These are phyloP conservation scores for Lepidurus arcticus DNA, from an alignment of 1,140 invertebrate species.

Conservation along the genomic window DNA sequence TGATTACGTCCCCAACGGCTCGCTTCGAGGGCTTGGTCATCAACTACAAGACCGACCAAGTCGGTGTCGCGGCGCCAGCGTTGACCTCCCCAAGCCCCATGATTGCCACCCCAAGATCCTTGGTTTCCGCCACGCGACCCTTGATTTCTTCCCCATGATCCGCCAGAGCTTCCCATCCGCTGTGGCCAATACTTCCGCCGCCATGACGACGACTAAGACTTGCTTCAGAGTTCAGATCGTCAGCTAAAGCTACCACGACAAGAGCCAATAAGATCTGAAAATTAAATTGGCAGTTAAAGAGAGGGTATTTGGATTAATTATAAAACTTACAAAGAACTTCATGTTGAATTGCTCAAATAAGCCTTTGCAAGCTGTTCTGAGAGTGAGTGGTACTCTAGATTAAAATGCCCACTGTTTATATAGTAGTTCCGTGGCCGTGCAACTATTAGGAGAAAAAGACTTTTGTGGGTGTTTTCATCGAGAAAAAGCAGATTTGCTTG, in stretches of 20 bases:
- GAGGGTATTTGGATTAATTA: neutral
- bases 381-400: neutral
- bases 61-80: neutral
- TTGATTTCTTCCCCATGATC: too few species aligned
- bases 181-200: neutral
- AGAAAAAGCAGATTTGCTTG: neutral
- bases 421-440: neutral
- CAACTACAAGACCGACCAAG: neutral
- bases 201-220: neutral
- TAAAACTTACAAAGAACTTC: neutral
- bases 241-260: neutral
- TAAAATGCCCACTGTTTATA: neutral
- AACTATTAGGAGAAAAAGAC: neutral
- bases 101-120: too few species aligned
- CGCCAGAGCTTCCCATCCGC: neutral
- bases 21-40: neutral
- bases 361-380: neutral
- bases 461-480: neutral
- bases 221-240: neutral
- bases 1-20: neutral
- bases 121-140: too few species aligned
- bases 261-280: neutral
- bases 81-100: neutral
- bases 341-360: neutral
- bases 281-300: neutral